Evolutionary conservation across 2,797 vertebrate genomes (phyloP).

Genomic region (Melanogrammus aeglefinus): DNA sequence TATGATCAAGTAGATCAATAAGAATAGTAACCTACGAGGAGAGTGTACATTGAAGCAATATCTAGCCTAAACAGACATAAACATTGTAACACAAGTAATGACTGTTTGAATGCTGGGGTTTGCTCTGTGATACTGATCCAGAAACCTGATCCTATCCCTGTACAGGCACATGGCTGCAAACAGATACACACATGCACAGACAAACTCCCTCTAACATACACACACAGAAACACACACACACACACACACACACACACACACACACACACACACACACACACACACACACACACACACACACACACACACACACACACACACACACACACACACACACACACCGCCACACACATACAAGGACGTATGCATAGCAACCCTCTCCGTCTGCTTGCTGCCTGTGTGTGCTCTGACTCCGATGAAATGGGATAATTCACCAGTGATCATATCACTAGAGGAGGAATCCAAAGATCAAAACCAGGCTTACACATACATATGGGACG

Average conservation of each 20-base stretch:
- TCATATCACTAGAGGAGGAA: constrained; percentile 73
- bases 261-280: constrained; percentile 1
- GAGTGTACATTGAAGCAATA: neutral
- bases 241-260: constrained; percentile 7
- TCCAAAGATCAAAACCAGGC: constrained; percentile 73
- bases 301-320: constrained; percentile 12
- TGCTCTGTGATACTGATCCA: constrained; percentile 35
- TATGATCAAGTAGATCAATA: neutral
- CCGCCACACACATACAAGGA: neutral
- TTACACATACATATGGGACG: constrained; percentile 73
- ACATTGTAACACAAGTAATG: neutral
- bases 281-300: constrained; percentile 13
- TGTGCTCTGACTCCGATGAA: constrained; percentile 78
- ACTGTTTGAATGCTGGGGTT: constrained; percentile 20
- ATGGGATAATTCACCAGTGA: constrained; percentile 69
- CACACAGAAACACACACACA: constrained; percentile 12
- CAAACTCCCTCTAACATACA: neutral
- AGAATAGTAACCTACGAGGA: neutral
- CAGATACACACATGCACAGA: neutral
- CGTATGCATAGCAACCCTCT: constrained; percentile 5
- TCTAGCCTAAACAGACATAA: neutral
- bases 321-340: constrained; percentile 7
- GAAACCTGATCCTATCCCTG: neutral
- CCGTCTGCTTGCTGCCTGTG: constrained; percentile 32
- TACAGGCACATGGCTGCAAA: neutral